These are phyloP conservation scores for Agriotes lineatus DNA, from an alignment of 2,888 invertebrate species.

Conservation along the genomic window DNA sequence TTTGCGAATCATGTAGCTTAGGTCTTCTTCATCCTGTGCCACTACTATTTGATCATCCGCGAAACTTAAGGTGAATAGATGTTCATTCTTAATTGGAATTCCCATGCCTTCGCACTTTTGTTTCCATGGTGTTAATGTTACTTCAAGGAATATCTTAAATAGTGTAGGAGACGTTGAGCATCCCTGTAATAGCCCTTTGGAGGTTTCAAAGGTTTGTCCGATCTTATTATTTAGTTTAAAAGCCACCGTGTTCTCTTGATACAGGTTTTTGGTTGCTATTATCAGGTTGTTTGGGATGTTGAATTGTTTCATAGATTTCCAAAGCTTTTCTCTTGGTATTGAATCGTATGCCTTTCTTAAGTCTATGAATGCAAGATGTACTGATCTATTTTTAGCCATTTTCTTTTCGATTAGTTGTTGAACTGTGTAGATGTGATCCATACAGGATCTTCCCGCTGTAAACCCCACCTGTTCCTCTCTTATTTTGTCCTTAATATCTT, in stretches of 20 bases:
- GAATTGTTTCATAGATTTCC: slow-evolving; percentile 3
- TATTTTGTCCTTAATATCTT: background rate
- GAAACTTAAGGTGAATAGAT: background rate
- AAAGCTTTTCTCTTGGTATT: background rate
- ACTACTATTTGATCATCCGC: background rate
- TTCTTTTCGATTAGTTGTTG: background rate
- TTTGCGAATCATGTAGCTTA: slow-evolving; percentile 5
- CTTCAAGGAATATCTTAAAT: slow-evolving; percentile 1
- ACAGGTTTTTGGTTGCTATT: too few species aligned
- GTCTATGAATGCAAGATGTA: too few species aligned
- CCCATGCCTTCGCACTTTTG: slow-evolving; percentile 4
- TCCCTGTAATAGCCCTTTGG: slow-evolving; percentile 1
- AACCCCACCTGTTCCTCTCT: background rate
- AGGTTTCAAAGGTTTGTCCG: slow-evolving; percentile 5
- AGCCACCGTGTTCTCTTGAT: slow-evolving; percentile 5
- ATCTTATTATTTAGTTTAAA: background rate
- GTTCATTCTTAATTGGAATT: background rate
- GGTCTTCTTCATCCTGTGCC: background rate
- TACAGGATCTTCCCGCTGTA: too few species aligned
- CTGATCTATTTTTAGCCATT: background rate
- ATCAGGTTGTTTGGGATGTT: too few species aligned
- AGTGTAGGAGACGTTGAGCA: slow-evolving; percentile 3
- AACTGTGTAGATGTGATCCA: too few species aligned
- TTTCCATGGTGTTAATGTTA: slow-evolving; percentile 5
- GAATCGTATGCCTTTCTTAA: background rate